Base-by-base conservation (phyloP, 2,888 invertebrate genomes). In the Scotopteryx bipunctaria region DNA sequence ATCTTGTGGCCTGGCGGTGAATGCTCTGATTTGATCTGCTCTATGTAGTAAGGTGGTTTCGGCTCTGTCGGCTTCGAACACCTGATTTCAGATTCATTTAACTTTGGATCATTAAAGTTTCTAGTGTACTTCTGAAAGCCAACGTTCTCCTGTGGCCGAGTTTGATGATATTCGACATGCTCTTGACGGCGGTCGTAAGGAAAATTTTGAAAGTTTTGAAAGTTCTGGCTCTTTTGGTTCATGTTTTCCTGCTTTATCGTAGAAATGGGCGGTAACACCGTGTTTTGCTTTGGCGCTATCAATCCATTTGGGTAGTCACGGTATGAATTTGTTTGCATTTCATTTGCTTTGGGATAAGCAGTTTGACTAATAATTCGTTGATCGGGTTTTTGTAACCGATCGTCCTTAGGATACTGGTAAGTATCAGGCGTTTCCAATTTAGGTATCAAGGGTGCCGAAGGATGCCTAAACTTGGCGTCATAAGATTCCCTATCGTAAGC, bases 1-100 rank as follows among this genome's bases (percentile, higher is more conserved):
- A 91, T 91, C 66, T 90, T 91, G 59, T 88, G 90, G 0, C 91
- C 91, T 1, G 91, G 91, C 14, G 91, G 91, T 38, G 91, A 91
- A 76, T 91, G 84, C 59, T 91, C 91, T 5, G 91, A 91, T 69
- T 91, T 91, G 23, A 91, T 91, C 70, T 91, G 91, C 58, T 91
- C 91, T 63, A 91, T 86, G 49, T 91, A 91, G 64, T 82, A 91
- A 42, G 91, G 86, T 19, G 81, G 85, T 62, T 84, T 91, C 2
- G 83, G 71, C 35, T 86, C 83, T 3, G 74, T 57, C 11, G 63
- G 71, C 45, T 70, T 81, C 3, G 64, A 46, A 57, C 53, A 64
- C 42, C 70, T 61, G 33, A 63, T 76, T 13, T 82, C 78, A 8
- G 66, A 38, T 37, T 76, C 81, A 67, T 81, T 81, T 33, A 48